Evolutionary conservation across 2,888 invertebrate genomes (phyloP).

Genomic region (Caenorhabditis sulstoni): DNA sequence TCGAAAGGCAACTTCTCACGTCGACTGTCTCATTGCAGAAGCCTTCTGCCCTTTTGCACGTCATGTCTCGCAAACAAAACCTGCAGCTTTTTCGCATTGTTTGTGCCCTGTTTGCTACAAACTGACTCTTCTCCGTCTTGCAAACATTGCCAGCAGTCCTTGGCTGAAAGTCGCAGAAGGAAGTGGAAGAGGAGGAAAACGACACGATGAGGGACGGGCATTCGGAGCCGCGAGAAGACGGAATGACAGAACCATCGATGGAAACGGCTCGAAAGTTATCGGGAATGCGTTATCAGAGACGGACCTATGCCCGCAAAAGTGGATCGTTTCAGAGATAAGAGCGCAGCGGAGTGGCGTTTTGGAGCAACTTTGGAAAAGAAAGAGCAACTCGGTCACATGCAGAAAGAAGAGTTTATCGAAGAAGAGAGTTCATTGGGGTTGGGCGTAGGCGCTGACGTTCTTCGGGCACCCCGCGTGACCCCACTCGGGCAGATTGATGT

Average conservation of each 20-base stretch:
- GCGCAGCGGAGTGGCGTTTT: too few relatives aligned
- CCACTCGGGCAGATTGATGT: slow-evolving; percentile 45
- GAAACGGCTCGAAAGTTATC: too few relatives aligned
- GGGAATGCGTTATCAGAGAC: neutral
- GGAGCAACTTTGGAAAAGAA: neutral
- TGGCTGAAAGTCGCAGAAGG: slow-evolving; percentile 32
- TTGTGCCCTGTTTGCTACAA: neutral
- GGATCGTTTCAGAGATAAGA: neutral
- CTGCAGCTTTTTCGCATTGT: slow-evolving; percentile 5
- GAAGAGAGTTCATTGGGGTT: slow-evolving; percentile 11
- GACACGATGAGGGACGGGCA: slow-evolving; percentile 14
- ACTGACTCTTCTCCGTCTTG: slow-evolving; percentile 20
- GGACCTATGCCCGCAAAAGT: slow-evolving; percentile 1
- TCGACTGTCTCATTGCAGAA: slow-evolving; percentile 3
- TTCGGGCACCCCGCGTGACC: slow-evolving; percentile 52
- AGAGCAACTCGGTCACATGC: neutral
- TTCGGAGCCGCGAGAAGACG: neutral
- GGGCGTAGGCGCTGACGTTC: slow-evolving; percentile 45
- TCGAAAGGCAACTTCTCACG: slow-evolving; percentile 20
- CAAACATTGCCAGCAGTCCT: slow-evolving; percentile 32
- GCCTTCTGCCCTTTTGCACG: slow-evolving; percentile 1
- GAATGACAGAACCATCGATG: slow-evolving; percentile 10
- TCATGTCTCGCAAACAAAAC: slow-evolving; percentile 30
- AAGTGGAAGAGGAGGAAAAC: slow-evolving; percentile 28
- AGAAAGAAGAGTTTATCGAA: neutral